phyloP scores from a whole-genome alignment of 2,113 vertebrate species.

The Brienomyrus longianalis region DNA sequence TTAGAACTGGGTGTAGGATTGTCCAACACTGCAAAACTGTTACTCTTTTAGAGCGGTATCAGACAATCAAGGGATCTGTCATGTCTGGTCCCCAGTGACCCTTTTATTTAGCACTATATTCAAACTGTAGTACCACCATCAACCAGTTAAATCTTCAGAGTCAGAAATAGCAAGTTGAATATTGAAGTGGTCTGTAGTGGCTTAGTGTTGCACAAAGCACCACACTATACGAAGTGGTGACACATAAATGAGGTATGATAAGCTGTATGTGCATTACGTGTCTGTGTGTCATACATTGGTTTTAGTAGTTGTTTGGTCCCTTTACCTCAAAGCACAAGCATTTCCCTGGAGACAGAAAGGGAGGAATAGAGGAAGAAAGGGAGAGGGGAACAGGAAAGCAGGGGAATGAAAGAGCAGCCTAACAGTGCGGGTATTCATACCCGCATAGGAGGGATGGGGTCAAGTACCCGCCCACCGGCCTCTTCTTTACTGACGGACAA shows the following conservation, averaged over 20 bases:
- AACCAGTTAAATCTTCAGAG: not conserved
- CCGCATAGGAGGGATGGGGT: not conserved
- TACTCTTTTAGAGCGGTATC: not conserved
- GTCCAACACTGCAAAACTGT: not conserved
- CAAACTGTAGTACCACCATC: not conserved
- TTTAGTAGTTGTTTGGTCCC: not conserved
- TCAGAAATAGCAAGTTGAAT: not conserved
- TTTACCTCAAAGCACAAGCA: not conserved
- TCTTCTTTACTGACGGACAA: not conserved
- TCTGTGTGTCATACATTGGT: not conserved
- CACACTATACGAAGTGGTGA: not conserved
- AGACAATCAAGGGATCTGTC: not conserved
- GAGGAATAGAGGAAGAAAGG: constrained; percentile 7
- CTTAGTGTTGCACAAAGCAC: not conserved
- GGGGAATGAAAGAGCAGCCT: constrained; percentile 38
- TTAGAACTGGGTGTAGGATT: not conserved
- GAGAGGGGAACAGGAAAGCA: not conserved
- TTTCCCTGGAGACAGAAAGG: not conserved
- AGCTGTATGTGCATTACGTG: not conserved
- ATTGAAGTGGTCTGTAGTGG: not conserved
- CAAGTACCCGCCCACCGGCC: not conserved
- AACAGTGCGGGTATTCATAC: not conserved
- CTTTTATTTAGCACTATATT: not conserved
- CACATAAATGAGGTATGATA: not conserved
- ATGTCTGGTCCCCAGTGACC: not conserved